Base-by-base conservation (phyloP, 2,888 invertebrate species). In the Nymphalis polychloros region DNA sequence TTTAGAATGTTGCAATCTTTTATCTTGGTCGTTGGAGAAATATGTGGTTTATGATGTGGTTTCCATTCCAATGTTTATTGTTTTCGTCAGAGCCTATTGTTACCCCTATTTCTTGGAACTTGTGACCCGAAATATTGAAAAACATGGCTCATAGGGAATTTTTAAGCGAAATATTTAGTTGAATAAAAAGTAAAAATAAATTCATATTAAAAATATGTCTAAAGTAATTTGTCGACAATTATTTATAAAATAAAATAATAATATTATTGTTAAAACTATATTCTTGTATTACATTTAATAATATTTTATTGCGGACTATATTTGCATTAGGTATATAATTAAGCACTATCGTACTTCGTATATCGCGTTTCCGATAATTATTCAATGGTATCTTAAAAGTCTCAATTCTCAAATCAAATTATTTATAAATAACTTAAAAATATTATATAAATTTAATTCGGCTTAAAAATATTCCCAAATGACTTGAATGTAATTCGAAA, bases 81-180 rank as follows among this genome's bases (percentile, higher is more conserved):
- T 71, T 63, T 68, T 47, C 47, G 59, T 47, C 23, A 46, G 53
- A 50, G 23, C 23, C 63, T 27, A 57, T 57, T 57, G 60, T 60
- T 71, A 65, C 71, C 71, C 71, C 66, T 71, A 71, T 71, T 71
- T 68, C 69, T 66, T 41, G 52, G 68, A 70, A 71, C 60, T 49
- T n/a, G 48, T 41, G 48, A 55, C n/a, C 60, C 10, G 48, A 61
- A 61, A 46, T 47, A 23, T 66, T 48, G 47, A n/a, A 52, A 52
- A 52, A 8, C 4, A 41, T 13, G 13, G 41, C 41, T 41, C 10
- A 52, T 46, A 31, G n/a, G 35, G 49, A n/a, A 47, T 50, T 16
- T 27, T 17, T 2, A 31, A 27, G 31, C 8, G 7, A 31, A 31
- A 53, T 31, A 20, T 27, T 53, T 17, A 7, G 31, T 55, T 17